Percentiles rank a stretch among this genome's conserved stretches.
Evolutionary conservation across 2,113 vertebrate species (phyloP).

Genomic region (Elachura formosa): DNA sequence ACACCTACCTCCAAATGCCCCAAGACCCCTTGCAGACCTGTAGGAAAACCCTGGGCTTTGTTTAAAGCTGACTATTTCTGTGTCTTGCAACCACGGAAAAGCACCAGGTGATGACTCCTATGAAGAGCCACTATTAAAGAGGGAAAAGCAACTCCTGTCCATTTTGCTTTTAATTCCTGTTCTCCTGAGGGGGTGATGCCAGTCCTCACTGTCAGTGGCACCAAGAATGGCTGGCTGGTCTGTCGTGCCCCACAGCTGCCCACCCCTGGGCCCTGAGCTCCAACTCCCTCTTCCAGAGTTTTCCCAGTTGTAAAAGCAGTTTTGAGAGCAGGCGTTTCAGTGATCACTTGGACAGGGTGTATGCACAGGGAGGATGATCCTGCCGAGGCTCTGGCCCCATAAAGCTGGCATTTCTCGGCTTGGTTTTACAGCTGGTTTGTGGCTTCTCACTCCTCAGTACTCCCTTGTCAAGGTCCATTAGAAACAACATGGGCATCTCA

Average conservation of each 20-base stretch:
- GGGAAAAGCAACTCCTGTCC: not conserved
- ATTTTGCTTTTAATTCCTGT: not conserved
- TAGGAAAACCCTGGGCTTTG: not conserved
- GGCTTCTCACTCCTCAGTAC: not conserved
- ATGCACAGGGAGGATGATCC: fast-evolving
- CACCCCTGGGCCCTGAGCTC: not conserved
- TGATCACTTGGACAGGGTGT: not conserved
- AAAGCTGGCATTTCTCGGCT: not conserved
- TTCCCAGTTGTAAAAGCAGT: not conserved
- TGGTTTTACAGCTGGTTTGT: not conserved
- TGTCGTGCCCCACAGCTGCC: not conserved
- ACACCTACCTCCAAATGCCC: not conserved
- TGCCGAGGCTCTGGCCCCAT: not conserved
- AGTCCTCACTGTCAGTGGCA: not conserved
- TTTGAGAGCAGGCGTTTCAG: not conserved
- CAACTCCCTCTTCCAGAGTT: not conserved
- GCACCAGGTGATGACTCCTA: not conserved
- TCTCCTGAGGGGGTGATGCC: not conserved
- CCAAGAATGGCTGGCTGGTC: not conserved
- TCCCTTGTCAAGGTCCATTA: not conserved
- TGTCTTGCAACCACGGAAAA: not conserved
- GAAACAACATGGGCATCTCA: not conserved
- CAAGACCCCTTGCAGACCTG: not conserved
- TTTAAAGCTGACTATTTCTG: not conserved
- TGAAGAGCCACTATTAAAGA: not conserved